Evolutionary conservation across 2,797 vertebrate species (phyloP).

Genomic region (Garrulus glandarius): DNA sequence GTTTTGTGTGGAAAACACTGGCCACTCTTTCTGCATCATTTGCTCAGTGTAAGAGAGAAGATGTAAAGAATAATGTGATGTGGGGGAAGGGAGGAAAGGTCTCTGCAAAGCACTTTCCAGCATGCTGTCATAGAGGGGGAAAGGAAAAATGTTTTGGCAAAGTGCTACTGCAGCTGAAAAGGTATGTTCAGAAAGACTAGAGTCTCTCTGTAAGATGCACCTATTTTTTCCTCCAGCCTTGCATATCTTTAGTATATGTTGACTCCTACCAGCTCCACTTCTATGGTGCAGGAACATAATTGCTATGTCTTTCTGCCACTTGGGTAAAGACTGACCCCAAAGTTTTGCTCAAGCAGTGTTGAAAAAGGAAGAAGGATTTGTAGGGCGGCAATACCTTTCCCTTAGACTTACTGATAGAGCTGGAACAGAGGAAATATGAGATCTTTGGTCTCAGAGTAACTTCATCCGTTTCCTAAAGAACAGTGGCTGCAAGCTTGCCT

Average conservation of each 20-base stretch:
- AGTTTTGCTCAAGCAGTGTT: not conserved
- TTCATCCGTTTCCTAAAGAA: not conserved
- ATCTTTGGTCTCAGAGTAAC: not conserved
- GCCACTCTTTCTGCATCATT: not conserved
- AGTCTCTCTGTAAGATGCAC: not conserved
- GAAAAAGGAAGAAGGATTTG: not conserved
- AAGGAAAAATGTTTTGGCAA: not conserved
- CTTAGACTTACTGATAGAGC: not conserved
- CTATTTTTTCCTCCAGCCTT: not conserved
- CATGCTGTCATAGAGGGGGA: not conserved
- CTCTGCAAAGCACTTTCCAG: not conserved
- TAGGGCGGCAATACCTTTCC: not conserved
- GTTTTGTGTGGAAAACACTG: slow-evolving; percentile 22
- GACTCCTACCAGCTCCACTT: not conserved
- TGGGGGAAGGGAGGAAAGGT: slow-evolving; percentile 2
- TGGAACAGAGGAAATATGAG: not conserved
- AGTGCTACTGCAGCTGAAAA: not conserved
- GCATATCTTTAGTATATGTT: not conserved
- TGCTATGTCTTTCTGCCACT: not conserved
- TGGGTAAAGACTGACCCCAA: not conserved
- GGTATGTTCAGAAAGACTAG: not conserved
- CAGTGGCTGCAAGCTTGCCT: not conserved
- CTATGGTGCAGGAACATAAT: not conserved
- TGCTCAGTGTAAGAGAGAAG: slow-evolving; percentile 12
- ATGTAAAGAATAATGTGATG: not conserved